These are phyloP conservation scores for Rotaria sp. DNA, from an alignment of 2,888 invertebrate genomes.

Conservation along the genomic window DNA sequence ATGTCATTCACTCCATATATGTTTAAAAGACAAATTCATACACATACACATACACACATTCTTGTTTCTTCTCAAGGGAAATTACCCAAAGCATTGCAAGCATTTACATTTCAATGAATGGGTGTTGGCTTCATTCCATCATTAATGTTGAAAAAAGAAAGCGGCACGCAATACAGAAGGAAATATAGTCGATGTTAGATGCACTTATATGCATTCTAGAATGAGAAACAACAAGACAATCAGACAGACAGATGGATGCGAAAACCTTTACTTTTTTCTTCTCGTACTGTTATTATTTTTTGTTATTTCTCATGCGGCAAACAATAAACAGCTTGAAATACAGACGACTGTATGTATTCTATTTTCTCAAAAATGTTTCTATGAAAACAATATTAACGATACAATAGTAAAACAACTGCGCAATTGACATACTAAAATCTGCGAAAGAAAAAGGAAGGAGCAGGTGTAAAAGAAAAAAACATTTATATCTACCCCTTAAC, in stretches of 20 bases:
- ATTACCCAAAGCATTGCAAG: background rate
- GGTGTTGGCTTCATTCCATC: slow-evolving; percentile 8
- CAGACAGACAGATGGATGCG: background rate
- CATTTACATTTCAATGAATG: slow-evolving; percentile 10
- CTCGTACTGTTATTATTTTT: background rate
- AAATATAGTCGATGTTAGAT: background rate
- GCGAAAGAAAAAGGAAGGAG: background rate
- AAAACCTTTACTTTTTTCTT: background rate
- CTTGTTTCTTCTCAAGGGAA: background rate
- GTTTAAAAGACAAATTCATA: background rate
- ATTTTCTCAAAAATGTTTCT: background rate
- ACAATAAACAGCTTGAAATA: background rate
- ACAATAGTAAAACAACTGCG: background rate
- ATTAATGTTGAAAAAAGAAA: background rate
- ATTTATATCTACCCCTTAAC: background rate
- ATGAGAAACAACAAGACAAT: background rate
- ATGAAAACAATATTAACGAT: background rate
- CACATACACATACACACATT: background rate
- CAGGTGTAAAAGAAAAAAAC: background rate
- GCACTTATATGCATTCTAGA: background rate
- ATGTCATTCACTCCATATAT: background rate
- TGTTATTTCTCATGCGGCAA: background rate
- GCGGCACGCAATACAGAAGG: background rate
- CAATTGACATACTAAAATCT: background rate
- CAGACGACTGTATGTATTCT: background rate